Percentiles rank a stretch among this genome's conserved stretches.
These are phyloP conservation scores for Chaunax sp. DNA, from an alignment of 2,797 vertebrate species.

Conservation along the genomic window DNA sequence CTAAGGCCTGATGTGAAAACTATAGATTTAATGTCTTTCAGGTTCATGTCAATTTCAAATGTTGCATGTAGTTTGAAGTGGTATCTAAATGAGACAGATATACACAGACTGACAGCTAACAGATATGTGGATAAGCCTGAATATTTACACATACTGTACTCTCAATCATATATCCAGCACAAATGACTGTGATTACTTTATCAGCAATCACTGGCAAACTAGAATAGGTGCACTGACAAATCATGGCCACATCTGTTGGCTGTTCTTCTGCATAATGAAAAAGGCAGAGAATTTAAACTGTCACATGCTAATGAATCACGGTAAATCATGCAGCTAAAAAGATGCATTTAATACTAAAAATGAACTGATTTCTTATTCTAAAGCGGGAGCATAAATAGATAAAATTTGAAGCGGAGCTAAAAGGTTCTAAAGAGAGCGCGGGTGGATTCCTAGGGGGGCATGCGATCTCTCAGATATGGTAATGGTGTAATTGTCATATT, in stretches of 20 bases:
- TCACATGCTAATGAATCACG: constrained; percentile 61
- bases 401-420: constrained; percentile 74
- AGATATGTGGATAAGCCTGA: constrained; percentile 2
- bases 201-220: constrained; percentile 30
- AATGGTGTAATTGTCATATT: constrained; percentile 86
- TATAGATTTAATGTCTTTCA: background rate
- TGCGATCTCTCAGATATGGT: constrained; percentile 84
- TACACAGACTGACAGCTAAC: background rate
- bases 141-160: constrained; percentile 21
- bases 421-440: constrained; percentile 79
- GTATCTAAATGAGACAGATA: background rate
- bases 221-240: constrained; percentile 53
- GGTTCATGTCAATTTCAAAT: background rate
- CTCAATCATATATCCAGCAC: constrained; percentile 31
- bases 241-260: constrained; percentile 58
- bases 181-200: constrained; percentile 38
- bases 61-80: background rate
- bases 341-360: constrained; percentile 67
- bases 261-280: constrained; percentile 43
- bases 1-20: background rate
- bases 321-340: constrained; percentile 56
- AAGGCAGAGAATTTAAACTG: constrained; percentile 46
- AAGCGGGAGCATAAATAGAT: constrained; percentile 75
- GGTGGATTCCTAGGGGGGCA: constrained; percentile 80
- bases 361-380: constrained; percentile 76